Conservation (phyloP, 1,140 invertebrate species). For the Acromyrmex charruanus region DNA sequence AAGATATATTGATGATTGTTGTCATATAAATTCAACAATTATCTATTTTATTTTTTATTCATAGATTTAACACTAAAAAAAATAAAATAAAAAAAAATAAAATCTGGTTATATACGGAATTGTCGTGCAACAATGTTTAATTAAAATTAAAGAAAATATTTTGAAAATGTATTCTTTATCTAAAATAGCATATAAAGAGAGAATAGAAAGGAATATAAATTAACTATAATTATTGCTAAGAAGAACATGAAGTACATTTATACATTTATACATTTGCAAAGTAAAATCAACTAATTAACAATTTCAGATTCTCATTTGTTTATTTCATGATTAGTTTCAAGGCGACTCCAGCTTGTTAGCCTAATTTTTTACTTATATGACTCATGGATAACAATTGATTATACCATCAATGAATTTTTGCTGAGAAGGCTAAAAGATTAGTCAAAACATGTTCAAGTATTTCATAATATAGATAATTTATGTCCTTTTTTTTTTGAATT, state of each 20-base stretch:
- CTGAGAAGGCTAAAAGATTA: too few relatives aligned
- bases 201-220: neutral
- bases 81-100: neutral
- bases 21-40: neutral
- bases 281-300: constrained; percentile 31
- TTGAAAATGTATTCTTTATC: neutral
- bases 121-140: neutral
- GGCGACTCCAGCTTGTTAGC: constrained; percentile 21
- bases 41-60: neutral
- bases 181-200: neutral
- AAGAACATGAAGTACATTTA: neutral
- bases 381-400: too few relatives aligned
- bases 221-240: neutral
- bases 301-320: neutral
- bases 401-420: too few relatives aligned
- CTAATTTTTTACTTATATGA: constrained; percentile 2
- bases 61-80: neutral
- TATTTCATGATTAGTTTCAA: neutral
- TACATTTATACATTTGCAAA: neutral
- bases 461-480: too few relatives aligned
- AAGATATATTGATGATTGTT: neutral
- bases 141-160: neutral
- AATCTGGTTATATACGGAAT: neutral
- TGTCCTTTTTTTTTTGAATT: too few relatives aligned
- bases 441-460: too few relatives aligned